phyloP scores from a whole-genome alignment of 2,797 vertebrate species.

The Pitangus sulphuratus region DNA sequence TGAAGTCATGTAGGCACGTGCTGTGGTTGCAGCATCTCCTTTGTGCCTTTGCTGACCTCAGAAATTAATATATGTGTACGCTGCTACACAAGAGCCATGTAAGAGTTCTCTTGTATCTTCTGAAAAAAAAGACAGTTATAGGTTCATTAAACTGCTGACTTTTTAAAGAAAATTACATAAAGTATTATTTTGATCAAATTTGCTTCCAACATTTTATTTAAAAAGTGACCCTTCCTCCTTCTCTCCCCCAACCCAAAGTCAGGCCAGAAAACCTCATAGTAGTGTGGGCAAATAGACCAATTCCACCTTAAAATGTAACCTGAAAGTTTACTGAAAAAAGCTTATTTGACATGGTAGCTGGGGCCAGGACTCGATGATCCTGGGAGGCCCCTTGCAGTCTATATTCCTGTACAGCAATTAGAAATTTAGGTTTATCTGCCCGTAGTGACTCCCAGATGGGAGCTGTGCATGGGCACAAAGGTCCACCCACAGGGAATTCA shows the following conservation, averaged over 20 bases:
- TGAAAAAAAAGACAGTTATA: not conserved
- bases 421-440: not conserved
- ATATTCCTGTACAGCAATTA: not conserved
- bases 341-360: not conserved
- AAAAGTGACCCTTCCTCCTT: not conserved
- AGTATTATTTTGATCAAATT: not conserved
- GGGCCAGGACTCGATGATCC: not conserved
- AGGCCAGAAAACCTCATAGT: not conserved
- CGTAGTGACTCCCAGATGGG: not conserved
- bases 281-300: not conserved
- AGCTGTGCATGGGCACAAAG: not conserved
- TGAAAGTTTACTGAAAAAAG: not conserved
- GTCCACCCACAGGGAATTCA: not conserved
- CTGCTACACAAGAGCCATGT: not conserved
- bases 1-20: not conserved
- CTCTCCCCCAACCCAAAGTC: not conserved
- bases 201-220: not conserved
- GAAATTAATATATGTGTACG: not conserved
- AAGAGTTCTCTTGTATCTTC: not conserved
- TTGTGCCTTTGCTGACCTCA: not conserved
- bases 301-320: not conserved
- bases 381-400: not conserved
- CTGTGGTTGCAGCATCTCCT: not conserved
- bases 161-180: not conserved
- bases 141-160: not conserved